Evolutionary conservation across 2,888 invertebrate genomes (phyloP), one percentile per base, ranked within the genome.

Genomic region (Hipparchia sbordonii): DNA sequence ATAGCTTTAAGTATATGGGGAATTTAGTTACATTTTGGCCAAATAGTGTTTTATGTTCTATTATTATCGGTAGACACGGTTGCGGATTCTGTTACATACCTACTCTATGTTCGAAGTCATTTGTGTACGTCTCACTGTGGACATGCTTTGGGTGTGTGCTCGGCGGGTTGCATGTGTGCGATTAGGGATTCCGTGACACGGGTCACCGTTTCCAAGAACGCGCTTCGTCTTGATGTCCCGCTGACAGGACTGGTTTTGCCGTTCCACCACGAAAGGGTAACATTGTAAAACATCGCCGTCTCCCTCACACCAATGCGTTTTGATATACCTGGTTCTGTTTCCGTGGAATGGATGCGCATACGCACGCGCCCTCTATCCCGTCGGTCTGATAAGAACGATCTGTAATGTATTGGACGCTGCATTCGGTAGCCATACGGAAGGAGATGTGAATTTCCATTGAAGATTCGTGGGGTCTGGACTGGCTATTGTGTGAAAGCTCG

Each of bases 221-320:
- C 89, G 87, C 87, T 88, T 91, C 87, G 92, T 91, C 92, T 92
- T 93, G 93, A 93, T 88, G 90, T 91, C 88, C 89, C 90, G 91
- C 88, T 93, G 93, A 93, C 93, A 92, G 91, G 91, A 93, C 93
- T 89, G 93, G 93, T 93, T 93, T 91, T 90, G 91, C 88, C 86
- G 87, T 89, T 89, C 87, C 83, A 85, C 85, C 83, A 85, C 85
- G 83, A 84, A 86, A 87, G 85, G 81, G 88, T 85, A 89, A 92
- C 91, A 87, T 89, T 91, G 91, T 92, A 78, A 82, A 85, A 79
- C 81, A 79, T 80, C 76, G 56, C 82, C 78, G 77, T 89, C 90
- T 83, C 86, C 79, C 80, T 92, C 83, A 78, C 91, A 70, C 76
- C 73, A 56, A 68, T n/a, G 8, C 4, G 68, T 9, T 61, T 70